A percentile compares a stretch with the other conserved stretches of the same genome.
Conservation (phyloP, 1,140 invertebrate species). For the Ostrea edulis region DNA sequence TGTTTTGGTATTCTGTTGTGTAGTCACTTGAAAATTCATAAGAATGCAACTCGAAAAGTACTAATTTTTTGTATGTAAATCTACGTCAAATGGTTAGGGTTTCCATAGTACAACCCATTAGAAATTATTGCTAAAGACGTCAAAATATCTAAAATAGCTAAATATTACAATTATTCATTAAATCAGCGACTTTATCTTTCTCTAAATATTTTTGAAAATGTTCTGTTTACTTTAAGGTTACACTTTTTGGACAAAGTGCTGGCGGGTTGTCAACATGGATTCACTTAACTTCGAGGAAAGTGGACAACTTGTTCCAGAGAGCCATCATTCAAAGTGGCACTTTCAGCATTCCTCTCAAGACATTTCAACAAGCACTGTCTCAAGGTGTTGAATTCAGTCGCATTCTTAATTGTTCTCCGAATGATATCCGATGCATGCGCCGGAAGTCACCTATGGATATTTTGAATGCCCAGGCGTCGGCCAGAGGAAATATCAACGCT, state of each 20-base stretch:
- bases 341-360: conserved; percentile 58
- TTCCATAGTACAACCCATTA: too few species aligned
- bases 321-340: conserved; percentile 61
- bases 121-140: too few species aligned
- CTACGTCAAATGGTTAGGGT: too few species aligned
- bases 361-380: conserved; percentile 41
- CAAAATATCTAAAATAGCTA: too few species aligned
- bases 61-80: too few species aligned
- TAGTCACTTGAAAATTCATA: too few species aligned
- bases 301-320: conserved; percentile 43
- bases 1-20: too few species aligned
- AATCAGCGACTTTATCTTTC: too few species aligned
- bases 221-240: conserved; percentile 54
- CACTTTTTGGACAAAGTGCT: conserved; percentile 68
- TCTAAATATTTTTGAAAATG: too few species aligned
- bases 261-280: conserved; percentile 59
- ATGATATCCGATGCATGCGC: conserved; percentile 53
- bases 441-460: conserved; percentile 53
- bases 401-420: conserved; percentile 36
- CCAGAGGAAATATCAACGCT: not conserved
- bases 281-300: conserved; percentile 56
- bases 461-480: conserved; percentile 46
- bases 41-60: too few species aligned
- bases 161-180: too few species aligned
- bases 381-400: conserved; percentile 50